phyloP scores from a whole-genome alignment of 2,113 vertebrate genomes.

The Marmota monax region DNA sequence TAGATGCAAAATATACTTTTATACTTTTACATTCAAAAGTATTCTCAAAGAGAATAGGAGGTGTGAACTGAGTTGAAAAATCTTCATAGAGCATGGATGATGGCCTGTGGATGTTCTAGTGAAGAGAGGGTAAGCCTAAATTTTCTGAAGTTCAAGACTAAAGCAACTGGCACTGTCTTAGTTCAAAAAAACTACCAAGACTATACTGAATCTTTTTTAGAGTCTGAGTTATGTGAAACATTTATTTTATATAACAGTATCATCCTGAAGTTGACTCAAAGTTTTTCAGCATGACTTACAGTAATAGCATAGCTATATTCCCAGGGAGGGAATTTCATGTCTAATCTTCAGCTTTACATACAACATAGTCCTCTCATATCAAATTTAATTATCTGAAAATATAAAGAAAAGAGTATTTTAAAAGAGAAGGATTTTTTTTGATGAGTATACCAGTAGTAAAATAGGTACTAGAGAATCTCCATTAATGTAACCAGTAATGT shows the following conservation, averaged over 20 bases:
- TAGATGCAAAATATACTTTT: constrained; percentile 59
- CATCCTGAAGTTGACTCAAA: constrained; percentile 37
- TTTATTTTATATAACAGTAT: constrained; percentile 4
- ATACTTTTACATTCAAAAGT: constrained; percentile 33
- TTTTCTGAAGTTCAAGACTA: constrained; percentile 57
- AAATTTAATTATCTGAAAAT: constrained; percentile 43
- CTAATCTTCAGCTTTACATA: constrained; percentile 38
- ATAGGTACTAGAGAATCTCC: neutral
- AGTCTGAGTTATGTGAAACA: constrained; percentile 29
- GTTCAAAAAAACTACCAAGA: constrained; percentile 11
- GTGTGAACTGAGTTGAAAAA: neutral
- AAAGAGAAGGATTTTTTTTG: constrained; percentile 23
- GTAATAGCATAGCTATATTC: constrained; percentile 5
- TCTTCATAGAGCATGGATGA: neutral
- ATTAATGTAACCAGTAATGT: neutral
- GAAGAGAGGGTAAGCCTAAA: neutral
- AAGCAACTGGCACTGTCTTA: neutral
- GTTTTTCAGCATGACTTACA: constrained; percentile 34
- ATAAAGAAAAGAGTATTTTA: constrained; percentile 39
- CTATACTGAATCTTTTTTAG: constrained; percentile 14
- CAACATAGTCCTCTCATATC: neutral
- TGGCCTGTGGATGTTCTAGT: neutral
- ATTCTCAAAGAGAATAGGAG: neutral
- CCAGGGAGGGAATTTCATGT: neutral
- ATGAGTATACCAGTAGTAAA: neutral